Base-by-base conservation (phyloP, 2,797 vertebrate species). In the Cynodonichthys magdalenae region DNA sequence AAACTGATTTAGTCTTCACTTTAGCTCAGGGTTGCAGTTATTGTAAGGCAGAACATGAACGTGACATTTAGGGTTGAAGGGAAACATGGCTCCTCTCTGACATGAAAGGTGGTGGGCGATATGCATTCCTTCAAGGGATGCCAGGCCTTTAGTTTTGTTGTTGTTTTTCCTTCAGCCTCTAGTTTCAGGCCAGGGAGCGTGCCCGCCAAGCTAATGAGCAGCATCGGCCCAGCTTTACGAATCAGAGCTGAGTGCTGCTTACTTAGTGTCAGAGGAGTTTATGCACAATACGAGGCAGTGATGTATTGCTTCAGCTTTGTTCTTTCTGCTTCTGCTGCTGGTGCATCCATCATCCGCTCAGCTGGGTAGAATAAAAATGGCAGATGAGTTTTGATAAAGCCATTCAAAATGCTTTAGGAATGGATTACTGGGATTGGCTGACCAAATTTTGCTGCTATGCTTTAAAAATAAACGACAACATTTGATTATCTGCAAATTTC, bases 401-500 rank as follows among this genome's bases (percentile, higher is more conserved):
- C 65, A 36, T 86, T 86, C 79, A 71, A 90, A 24, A 72, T 49
- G 62, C 75, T 80, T 77, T 53, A 65, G 66, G 75, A 55, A 63
- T 70, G 80, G 77, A 88, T 74, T 52, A 8, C 48, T 0, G 50
- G 67, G 74, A 75, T 39, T 77, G 89, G 88, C 75, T 85, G 88
- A 61, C 47, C 47, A 36, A 14, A 58, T 39, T 41, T 66, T 31
- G 64, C 59, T 34, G 62, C 47, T 64, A 79, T 31, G 50, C 54
- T 51, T 0, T n/a, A 4, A 19, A 80, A 81, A 80, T 77, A 81
- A 77, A 51, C 58, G 87, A 79, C 77, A 91, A 85, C 75, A 86
- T 58, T 77, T 71, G 90, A 89, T 92, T 91, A 93, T 80, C 62
- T 75, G 87, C 79, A 60, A 60, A 64, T 92, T 90, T 79, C 63